These are phyloP conservation scores for Osmerus mordax DNA, from an alignment of 2,113 vertebrate species.

Conservation along the genomic window DNA sequence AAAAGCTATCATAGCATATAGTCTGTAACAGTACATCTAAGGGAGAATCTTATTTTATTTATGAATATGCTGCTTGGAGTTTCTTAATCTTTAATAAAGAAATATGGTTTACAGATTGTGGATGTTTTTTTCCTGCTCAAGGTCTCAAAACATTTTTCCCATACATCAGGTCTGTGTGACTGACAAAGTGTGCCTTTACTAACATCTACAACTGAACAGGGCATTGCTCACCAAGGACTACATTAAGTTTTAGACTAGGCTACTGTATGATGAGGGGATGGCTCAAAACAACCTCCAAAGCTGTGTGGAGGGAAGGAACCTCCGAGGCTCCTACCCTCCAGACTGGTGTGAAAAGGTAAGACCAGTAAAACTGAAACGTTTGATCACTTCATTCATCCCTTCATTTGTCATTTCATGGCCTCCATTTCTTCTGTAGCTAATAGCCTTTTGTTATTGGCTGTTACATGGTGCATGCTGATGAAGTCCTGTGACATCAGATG, in stretches of 20 bases:
- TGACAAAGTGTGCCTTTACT: no score
- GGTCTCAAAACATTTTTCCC: background rate
- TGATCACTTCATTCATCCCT: background rate
- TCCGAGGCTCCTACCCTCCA: no score
- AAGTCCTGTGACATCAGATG: constrained; percentile 6
- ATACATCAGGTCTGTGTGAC: no score
- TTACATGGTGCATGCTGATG: background rate
- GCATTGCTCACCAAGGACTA: no score
- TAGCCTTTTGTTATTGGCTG: background rate
- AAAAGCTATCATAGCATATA: constrained; percentile 48
- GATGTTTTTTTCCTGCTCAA: constrained; percentile 24
- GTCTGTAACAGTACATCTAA: constrained; percentile 59
- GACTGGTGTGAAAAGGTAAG: no score
- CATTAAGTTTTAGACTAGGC: no score
- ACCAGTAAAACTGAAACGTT: background rate
- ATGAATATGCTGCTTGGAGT: constrained; percentile 77
- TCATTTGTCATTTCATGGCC: background rate
- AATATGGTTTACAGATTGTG: constrained; percentile 65
- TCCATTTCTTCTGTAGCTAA: background rate
- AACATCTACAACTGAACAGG: no score
- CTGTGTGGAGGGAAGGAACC: no score
- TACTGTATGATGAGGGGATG: no score
- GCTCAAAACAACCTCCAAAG: no score
- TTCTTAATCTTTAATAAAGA: constrained; percentile 80
- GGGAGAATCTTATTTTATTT: constrained; percentile 70